Evolutionary conservation across 2,888 invertebrate genomes (phyloP), one percentile per base, ranked within the genome.

Genomic region (Aquatica leii): DNA sequence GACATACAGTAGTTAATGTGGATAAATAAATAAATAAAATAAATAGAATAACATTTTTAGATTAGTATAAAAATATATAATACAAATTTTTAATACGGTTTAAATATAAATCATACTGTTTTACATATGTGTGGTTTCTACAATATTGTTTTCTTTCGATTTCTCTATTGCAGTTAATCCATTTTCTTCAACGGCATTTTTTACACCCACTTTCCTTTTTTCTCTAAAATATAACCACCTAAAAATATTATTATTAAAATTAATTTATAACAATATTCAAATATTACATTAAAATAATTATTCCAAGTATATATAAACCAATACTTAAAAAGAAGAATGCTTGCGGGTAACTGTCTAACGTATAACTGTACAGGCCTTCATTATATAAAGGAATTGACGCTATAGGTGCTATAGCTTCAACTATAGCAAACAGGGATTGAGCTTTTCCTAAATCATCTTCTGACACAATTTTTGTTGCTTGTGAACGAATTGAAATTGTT

Each of bases 251-350:
- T 37, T n/a, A 17, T 43, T 43, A 14, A 12, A 43, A 9, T 8
- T 43, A 43, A 17, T 17, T 43, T n/a, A 12, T 43, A 40, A 14
- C 12, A 3, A 43, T 43, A 17, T 43, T 8, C 17, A 17, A 8
- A 31, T 2, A 84, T 83, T 75, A 85, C 85, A 84, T 69, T 74
- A 85, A 79, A 71, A 85, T 80, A 66, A 76, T 74, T 72, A 84
- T 83, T 73, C 84, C 84, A 65, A 84, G 84, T 35, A 83, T 75
- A 20, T 84, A 84, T 20, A 85, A 72, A 0, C 79, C 80, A 12
- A 83, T 83, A 61, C 86, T 85, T 70, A 87, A 82, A 69, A 85
- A 82, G 77, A 86, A 86, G 75, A 86, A 87, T 0, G 86, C 84
- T 8, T 86, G 84, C 0, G 87, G 81, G 72, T 85, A 83, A 1